phyloP scores from a whole-genome alignment of 2,888 invertebrate genomes.

The Hanleya hanleyi region DNA sequence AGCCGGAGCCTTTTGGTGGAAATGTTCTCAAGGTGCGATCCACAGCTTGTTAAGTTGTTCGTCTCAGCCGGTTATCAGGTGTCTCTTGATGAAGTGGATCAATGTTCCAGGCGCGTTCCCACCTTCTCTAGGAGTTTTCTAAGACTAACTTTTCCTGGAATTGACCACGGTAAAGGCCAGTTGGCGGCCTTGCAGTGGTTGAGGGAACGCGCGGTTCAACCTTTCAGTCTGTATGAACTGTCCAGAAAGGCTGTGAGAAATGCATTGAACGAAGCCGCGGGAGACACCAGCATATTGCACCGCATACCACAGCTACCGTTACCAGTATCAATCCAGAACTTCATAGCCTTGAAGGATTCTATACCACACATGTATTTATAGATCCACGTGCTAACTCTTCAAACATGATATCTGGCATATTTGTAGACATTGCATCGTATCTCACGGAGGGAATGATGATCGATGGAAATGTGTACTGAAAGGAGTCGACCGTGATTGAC shows the following conservation, averaged over 20 bases:
- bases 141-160: conserved; percentile 54
- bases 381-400: too few species aligned
- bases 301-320: conserved; percentile 51
- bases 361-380: too few species aligned
- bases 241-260: conserved; percentile 53
- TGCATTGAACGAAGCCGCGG: conserved; percentile 50
- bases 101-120: conserved; percentile 58
- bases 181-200: conserved; percentile 54
- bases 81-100: conserved; percentile 56
- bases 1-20: conserved; percentile 60
- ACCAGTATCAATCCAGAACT: conserved; percentile 50
- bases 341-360: conserved; percentile 52
- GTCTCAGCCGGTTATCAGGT: conserved; percentile 57
- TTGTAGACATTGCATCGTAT: too few species aligned
- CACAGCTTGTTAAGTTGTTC: conserved; percentile 53
- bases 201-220: conserved; percentile 43
- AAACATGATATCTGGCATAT: too few species aligned
- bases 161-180: conserved; percentile 45
- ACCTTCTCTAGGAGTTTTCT: conserved; percentile 62
- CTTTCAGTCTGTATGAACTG: conserved; percentile 50
- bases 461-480: too few species aligned
- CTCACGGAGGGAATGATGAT: too few species aligned
- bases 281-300: conserved; percentile 54
- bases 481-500: too few species aligned
- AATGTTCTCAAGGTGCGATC: conserved; percentile 60